phyloP scores from a whole-genome alignment of 1,140 invertebrate species.

The Drosophila bifasciata region DNA sequence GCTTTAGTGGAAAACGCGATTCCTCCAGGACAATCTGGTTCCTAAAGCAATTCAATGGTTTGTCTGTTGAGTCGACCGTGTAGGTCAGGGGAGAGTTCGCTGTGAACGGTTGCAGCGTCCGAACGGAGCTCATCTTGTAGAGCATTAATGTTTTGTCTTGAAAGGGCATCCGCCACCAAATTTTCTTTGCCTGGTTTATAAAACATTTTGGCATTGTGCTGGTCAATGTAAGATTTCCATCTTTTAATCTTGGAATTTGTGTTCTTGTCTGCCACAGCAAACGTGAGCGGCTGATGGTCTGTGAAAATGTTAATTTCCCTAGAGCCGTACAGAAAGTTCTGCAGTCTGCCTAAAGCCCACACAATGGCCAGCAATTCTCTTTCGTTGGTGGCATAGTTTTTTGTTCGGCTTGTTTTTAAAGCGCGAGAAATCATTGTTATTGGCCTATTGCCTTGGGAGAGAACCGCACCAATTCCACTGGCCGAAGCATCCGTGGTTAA shows the following conservation, averaged over 20 bases:
- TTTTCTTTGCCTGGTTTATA: conserved; percentile 83
- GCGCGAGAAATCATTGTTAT: conserved; percentile 23
- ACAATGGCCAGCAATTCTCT: conserved; percentile 21
- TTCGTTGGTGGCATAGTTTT: conserved; percentile 18
- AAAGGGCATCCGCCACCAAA: conserved; percentile 76
- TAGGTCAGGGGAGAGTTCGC: conserved; percentile 32
- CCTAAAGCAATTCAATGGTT: conserved; percentile 42
- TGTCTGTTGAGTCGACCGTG: conserved; percentile 29
- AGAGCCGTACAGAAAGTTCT: conserved; percentile 74
- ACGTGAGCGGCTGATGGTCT: conserved; percentile 85
- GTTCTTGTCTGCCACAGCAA: conserved; percentile 84
- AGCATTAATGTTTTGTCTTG: conserved; percentile 29
- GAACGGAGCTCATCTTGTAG: conserved; percentile 8
- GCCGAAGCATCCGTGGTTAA: conserved; percentile 37
- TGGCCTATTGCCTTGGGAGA: conserved; percentile 32
- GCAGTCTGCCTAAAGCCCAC: conserved; percentile 1
- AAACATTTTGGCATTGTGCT: conserved; percentile 72
- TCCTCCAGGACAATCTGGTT: conserved; percentile 38
- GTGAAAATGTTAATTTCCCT: conserved; percentile 85
- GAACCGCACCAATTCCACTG: conserved; percentile 25
- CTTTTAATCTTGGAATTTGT: conserved; percentile 76
- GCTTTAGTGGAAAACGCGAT: not conserved
- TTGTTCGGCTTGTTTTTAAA: conserved; percentile 5
- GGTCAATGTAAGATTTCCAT: conserved; percentile 85
- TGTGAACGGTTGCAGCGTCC: conserved; percentile 24